Percentiles rank a stretch among this genome's conserved stretches.
These are phyloP conservation scores for Odontesthes bonariensis DNA, from an alignment of 2,113 vertebrate species.

Conservation along the genomic window DNA sequence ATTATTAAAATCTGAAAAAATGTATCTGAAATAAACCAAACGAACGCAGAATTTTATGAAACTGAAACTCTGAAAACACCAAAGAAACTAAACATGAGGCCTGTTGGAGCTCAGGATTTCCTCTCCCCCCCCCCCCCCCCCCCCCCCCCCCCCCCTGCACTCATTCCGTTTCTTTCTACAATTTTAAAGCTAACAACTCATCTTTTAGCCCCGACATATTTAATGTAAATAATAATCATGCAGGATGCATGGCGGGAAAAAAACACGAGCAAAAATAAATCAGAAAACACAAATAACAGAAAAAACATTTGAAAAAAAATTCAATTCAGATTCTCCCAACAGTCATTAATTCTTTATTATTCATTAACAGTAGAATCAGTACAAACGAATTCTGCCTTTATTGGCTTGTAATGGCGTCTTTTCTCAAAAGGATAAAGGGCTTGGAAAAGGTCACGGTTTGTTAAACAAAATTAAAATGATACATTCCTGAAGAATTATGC, in stretches of 20 bases:
- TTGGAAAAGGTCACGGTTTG: slow-evolving; percentile 70
- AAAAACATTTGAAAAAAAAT: slow-evolving; percentile 15
- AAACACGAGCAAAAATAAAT: neutral
- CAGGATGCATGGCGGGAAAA: neutral
- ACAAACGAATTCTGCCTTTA: slow-evolving; percentile 63
- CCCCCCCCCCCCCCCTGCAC: too few relatives aligned
- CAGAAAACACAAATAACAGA: neutral
- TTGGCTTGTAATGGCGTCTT: slow-evolving; percentile 65
- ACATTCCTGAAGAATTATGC: slow-evolving; percentile 80
- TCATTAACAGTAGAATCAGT: slow-evolving; percentile 50
- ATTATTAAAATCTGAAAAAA: neutral
- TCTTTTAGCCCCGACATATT: neutral
- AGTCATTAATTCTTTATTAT: slow-evolving; percentile 64
- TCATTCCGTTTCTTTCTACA: neutral
- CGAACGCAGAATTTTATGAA: neutral
- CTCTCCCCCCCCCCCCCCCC: too few relatives aligned
- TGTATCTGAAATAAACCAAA: neutral
- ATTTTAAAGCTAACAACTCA: neutral
- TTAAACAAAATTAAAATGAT: slow-evolving; percentile 79
- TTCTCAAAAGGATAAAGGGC: slow-evolving; percentile 59
- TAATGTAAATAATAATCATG: neutral
- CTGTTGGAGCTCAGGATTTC: neutral
- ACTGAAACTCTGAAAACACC: neutral
- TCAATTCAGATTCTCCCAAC: slow-evolving; percentile 29
- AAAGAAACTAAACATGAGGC: neutral